Conservation (phyloP, 2,888 invertebrate genomes). For the Panzeria rudis region DNA sequence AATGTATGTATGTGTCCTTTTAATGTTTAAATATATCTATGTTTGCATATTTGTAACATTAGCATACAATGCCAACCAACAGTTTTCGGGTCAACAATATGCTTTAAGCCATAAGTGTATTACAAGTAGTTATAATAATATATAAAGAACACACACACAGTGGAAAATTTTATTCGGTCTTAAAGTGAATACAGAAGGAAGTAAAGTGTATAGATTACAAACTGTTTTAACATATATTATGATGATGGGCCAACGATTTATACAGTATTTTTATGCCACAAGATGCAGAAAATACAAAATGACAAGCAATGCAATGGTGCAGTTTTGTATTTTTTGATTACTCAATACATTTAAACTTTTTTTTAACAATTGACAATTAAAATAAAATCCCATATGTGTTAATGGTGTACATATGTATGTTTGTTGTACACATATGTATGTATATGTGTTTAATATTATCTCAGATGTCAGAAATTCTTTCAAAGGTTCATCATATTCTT, state of each 20-base stretch:
- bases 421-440: not conserved
- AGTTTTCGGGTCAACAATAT: constrained; percentile 70
- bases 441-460: not conserved
- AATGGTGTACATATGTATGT: constrained; percentile 12
- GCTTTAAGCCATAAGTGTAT: constrained; percentile 70
- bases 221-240: constrained; percentile 45
- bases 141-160: not conserved
- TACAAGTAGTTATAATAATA: constrained; percentile 66
- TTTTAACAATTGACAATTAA: constrained; percentile 46
- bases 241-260: constrained; percentile 55
- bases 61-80: constrained; percentile 65
- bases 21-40: not conserved
- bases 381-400: constrained; percentile 46
- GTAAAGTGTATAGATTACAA: constrained; percentile 38
- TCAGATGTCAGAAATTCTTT: too few species aligned
- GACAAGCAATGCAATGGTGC: constrained; percentile 30
- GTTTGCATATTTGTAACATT: constrained; percentile 39
- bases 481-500: too few species aligned
- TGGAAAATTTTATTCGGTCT: constrained; percentile 39
- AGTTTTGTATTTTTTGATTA: not conserved
- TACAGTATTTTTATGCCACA: constrained; percentile 38
- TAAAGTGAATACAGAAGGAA: constrained; percentile 26
- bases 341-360: not conserved
- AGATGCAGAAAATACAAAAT: constrained; percentile 5
- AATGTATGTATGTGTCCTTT: constrained; percentile 3